Conservation (phyloP, 1,140 invertebrate genomes). For the Achroia grisella region DNA sequence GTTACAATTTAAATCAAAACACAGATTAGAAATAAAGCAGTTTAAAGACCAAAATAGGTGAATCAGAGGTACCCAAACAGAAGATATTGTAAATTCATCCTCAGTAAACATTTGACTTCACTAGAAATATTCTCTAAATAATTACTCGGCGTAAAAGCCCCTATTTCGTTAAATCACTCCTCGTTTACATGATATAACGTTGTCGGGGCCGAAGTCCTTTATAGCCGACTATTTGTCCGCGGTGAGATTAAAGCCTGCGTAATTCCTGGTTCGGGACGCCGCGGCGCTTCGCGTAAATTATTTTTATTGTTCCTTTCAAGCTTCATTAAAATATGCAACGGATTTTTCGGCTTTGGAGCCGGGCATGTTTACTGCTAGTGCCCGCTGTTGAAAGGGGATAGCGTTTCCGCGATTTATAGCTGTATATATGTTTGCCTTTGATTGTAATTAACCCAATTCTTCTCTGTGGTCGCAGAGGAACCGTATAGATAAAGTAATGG, state of each 20-base stretch:
- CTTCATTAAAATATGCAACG: slow-evolving; percentile 3
- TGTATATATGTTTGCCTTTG: neutral
- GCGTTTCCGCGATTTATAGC: neutral
- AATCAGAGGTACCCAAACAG: too few relatives aligned
- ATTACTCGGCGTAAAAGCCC: too few relatives aligned
- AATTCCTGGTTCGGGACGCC: neutral
- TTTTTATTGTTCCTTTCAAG: slow-evolving; percentile 1
- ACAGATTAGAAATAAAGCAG: too few relatives aligned
- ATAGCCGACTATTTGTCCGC: neutral
- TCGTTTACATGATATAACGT: neutral
- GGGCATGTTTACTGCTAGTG: neutral
- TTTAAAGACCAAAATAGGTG: too few relatives aligned
- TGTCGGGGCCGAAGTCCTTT: neutral
- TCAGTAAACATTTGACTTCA: too few relatives aligned
- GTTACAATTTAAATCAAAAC: too few relatives aligned
- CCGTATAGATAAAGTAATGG: too few relatives aligned
- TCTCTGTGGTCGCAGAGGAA: too few relatives aligned
- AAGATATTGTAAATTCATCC: too few relatives aligned
- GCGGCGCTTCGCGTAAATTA: neutral
- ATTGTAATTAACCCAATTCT: neutral
- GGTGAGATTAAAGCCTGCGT: neutral
- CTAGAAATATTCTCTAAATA: too few relatives aligned
- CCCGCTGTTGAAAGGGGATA: neutral
- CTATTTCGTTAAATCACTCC: neutral
- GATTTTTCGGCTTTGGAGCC: slow-evolving; percentile 1